Conservation (phyloP, 2,888 invertebrate species). For the Tolmerus cingulatus region DNA sequence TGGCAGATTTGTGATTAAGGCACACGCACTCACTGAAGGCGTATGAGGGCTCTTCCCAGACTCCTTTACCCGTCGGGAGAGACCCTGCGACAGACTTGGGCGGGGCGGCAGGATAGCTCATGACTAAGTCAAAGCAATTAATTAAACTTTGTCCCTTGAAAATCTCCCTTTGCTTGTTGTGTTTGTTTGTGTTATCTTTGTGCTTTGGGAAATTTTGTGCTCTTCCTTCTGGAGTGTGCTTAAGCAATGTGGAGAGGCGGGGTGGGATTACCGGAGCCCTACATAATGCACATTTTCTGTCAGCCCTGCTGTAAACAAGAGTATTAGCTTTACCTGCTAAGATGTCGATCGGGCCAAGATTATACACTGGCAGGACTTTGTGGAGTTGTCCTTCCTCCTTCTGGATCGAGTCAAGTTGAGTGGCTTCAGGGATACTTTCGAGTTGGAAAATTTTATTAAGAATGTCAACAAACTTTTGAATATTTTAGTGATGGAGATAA, state of each 20-base stretch:
- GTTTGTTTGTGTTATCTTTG: background rate
- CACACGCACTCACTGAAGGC: background rate
- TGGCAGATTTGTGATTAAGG: constrained; percentile 3
- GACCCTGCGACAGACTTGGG: background rate
- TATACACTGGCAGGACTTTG: background rate
- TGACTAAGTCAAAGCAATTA: constrained; percentile 30
- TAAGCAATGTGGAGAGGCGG: background rate
- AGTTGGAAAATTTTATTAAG: background rate
- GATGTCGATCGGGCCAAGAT: background rate
- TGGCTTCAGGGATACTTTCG: background rate
- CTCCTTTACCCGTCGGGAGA: background rate
- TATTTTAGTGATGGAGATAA: background rate
- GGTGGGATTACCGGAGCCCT: background rate
- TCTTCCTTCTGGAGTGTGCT: background rate
- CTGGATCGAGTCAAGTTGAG: background rate
- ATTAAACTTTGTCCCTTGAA: constrained; percentile 27
- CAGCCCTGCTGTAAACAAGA: background rate
- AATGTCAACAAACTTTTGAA: background rate
- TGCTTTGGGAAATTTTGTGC: constrained; percentile 10
- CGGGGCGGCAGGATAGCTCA: background rate
- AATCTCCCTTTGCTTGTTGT: background rate
- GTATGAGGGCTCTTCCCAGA: background rate
- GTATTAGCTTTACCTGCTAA: constrained; percentile 16
- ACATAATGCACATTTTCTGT: constrained; percentile 25
- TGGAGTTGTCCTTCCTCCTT: background rate